These are phyloP conservation scores for Gymnogyps californianus DNA, from an alignment of 2,113 vertebrate species.

Conservation along the genomic window DNA sequence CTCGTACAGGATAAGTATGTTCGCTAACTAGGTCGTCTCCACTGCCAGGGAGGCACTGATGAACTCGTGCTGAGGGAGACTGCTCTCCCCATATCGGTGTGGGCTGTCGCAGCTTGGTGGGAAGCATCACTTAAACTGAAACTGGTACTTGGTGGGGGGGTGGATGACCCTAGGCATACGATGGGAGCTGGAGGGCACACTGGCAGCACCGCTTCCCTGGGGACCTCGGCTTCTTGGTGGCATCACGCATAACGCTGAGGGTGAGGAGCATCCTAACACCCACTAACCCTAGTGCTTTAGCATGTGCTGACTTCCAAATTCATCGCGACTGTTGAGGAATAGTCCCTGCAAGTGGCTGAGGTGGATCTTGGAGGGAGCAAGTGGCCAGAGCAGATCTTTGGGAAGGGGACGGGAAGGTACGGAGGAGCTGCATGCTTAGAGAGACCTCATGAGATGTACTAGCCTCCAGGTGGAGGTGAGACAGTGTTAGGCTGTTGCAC, in stretches of 20 bases:
- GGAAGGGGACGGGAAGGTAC: neutral
- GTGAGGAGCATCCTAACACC: neutral
- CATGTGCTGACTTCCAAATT: neutral
- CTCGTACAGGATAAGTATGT: neutral
- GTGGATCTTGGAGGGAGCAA: neutral
- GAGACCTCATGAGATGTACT: neutral
- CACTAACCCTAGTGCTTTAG: neutral
- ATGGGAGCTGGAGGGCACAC: accelerated
- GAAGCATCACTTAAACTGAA: neutral
- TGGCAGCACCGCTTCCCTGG: neutral
- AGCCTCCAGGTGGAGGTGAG: neutral
- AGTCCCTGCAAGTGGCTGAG: neutral
- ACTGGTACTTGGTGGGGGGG: neutral
- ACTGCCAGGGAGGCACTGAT: neutral
- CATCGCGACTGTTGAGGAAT: accelerated
- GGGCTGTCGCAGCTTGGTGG: accelerated
- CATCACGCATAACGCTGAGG: neutral
- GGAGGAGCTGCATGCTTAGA: neutral
- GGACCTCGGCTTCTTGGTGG: neutral
- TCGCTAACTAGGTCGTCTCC: neutral
- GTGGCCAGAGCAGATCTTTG: neutral
- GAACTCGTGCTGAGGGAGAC: neutral
- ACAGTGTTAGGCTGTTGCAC: neutral
- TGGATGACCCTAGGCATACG: neutral
- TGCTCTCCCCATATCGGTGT: accelerated